phyloP scores from a whole-genome alignment of 2,888 invertebrate species.

The Drosophila paracracens region DNA sequence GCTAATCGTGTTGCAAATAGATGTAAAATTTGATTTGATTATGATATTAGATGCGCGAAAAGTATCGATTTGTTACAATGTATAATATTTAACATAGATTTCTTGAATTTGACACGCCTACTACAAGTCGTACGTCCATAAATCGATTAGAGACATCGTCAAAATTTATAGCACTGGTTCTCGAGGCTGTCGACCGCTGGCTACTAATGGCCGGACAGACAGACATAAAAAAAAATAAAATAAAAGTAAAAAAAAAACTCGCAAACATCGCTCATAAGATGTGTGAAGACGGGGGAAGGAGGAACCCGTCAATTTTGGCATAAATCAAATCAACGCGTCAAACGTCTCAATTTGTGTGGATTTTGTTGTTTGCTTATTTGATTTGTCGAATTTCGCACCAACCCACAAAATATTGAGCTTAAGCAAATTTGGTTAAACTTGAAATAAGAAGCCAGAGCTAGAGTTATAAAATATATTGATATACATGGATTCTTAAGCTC shows the following conservation, averaged over 20 bases:
- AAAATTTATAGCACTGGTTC: conserved; percentile 9
- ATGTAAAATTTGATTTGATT: background rate
- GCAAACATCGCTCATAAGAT: conserved; percentile 23
- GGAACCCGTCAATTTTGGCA: conserved; percentile 32
- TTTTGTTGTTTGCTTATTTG: conserved; percentile 5
- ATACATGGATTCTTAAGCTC: no score
- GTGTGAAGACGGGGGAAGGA: background rate
- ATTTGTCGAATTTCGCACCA: conserved; percentile 44
- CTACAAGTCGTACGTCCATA: conserved; percentile 32
- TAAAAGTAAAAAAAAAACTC: background rate
- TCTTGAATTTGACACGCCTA: conserved; percentile 17
- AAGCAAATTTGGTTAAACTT: conserved; percentile 22
- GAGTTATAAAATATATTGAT: no score
- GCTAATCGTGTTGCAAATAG: background rate
- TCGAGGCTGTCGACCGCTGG: conserved; percentile 2
- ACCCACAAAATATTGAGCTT: conserved; percentile 10
- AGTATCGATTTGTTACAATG: background rate
- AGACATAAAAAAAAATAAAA: background rate
- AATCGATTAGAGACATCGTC: conserved; percentile 44
- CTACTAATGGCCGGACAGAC: conserved; percentile 19
- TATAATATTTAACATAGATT: conserved; percentile 20
- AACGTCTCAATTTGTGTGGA: conserved; percentile 44
- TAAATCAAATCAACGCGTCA: conserved; percentile 53
- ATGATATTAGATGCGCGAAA: background rate
- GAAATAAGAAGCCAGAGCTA: conserved; percentile 8